Base-by-base conservation (phyloP, 2,113 vertebrate species). In the Buteo buteo region DNA sequence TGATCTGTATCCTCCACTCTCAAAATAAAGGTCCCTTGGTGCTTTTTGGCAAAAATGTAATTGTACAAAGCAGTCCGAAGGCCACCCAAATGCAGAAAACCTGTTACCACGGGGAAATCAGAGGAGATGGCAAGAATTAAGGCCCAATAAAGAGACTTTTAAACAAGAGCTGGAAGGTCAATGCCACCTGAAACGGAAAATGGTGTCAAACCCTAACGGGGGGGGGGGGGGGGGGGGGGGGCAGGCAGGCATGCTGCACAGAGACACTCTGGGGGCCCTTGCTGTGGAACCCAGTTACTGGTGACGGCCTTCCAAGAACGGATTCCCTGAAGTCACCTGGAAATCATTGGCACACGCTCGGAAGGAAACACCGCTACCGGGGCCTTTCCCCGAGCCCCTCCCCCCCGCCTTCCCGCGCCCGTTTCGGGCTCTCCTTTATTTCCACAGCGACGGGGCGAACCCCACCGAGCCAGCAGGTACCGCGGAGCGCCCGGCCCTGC, bases 61-160 rank as follows among this genome's bases (percentile, higher is more conserved):
- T 99, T 99, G 97, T 99, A 99, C 7, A 99, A 95, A 9, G 99
- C 99, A 1, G 99, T 99, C 31, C 99, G 98, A 36, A 99, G 98
- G 34, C 99, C 99, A 0, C 99, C 99, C 18, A 99, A 94, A 61
- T 99, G 99, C 42, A 99, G 90, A 59, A 99, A 99, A 21, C 99
- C 99, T 99, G 94, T 26, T 11, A 19, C 2, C 1, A 6, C 0
- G 29, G 9, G 82, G 36, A 90, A 87, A 59, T 1, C 16, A n/a
- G 45, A 57, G 11, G 3, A 36, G 16, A 13, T 0, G 1, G 13
- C 16, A 13, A 14, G 3, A 11, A 31, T 5, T 14, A 16, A 29
- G 40, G 24, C 3, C 6, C 10, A 31, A 3, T 1, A 11, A 32
- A 11, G 17, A 17, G n/a, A 21, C 5, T 17, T 52, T 5, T 3